These are phyloP conservation scores for Temnothorax ravouxi DNA, from an alignment of 2,888 invertebrate species.

Conservation along the genomic window DNA sequence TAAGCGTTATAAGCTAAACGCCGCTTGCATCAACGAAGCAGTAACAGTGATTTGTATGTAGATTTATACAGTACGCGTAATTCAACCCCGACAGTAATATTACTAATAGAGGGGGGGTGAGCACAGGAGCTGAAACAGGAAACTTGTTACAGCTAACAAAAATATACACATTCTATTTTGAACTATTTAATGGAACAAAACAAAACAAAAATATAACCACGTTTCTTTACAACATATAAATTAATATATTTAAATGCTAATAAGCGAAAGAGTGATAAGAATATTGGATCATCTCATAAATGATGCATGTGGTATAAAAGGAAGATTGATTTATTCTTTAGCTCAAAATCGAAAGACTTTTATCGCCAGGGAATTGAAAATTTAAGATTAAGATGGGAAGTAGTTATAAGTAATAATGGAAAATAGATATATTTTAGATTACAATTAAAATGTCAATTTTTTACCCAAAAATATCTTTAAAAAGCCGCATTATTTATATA, in stretches of 20 bases:
- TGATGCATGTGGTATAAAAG: too few relatives aligned
- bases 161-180: neutral
- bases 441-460: too few relatives aligned
- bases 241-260: neutral
- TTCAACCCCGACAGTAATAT: constrained; percentile 14
- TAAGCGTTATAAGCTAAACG: constrained; percentile 15
- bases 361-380: too few relatives aligned
- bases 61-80: constrained; percentile 55
- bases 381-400: too few relatives aligned
- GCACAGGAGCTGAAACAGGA: neutral
- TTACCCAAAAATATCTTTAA: too few relatives aligned
- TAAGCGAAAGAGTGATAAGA: neutral
- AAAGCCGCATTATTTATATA: too few relatives aligned
- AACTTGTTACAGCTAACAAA: neutral
- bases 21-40: constrained; percentile 15
- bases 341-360: too few relatives aligned
- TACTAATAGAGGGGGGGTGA: constrained; percentile 19
- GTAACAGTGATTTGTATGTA: too few relatives aligned
- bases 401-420: too few relatives aligned
- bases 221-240: neutral
- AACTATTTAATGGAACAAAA: neutral
- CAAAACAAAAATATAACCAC: neutral
- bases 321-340: too few relatives aligned
- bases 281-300: neutral
- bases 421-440: too few relatives aligned